These are phyloP conservation scores for Pheosia tremula DNA, from an alignment of 2,888 invertebrate genomes.

Conservation along the genomic window DNA sequence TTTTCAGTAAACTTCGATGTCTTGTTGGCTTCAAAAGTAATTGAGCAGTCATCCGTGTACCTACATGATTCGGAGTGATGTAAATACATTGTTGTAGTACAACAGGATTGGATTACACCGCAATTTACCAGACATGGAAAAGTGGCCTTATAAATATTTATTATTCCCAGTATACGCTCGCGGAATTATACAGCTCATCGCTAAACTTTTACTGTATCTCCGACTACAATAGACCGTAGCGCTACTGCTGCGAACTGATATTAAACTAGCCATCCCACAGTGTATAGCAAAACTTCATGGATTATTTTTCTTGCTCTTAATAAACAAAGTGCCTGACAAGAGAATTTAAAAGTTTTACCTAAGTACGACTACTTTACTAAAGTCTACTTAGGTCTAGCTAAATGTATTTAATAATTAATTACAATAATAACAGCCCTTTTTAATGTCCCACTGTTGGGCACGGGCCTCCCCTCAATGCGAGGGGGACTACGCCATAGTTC, in stretches of 20 bases:
- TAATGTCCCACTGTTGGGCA: too few relatives aligned
- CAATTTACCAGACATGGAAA: conserved; percentile 74
- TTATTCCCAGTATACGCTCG: conserved; percentile 59
- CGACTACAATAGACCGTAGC: conserved; percentile 53
- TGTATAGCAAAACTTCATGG: conserved; percentile 51
- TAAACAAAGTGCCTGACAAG: conserved; percentile 25
- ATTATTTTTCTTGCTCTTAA: conserved; percentile 31
- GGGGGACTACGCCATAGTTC: too few relatives aligned
- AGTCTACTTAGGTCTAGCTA: too few relatives aligned
- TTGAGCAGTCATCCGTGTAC: not conserved
- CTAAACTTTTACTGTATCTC: conserved; percentile 58
- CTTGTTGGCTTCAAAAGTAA: not conserved
- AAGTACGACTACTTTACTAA: too few relatives aligned
- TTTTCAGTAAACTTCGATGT: not conserved
- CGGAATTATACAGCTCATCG: conserved; percentile 66
- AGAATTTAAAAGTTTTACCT: too few relatives aligned
- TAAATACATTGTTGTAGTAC: conserved; percentile 73
- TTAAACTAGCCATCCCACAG: conserved; percentile 49
- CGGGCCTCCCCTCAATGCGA: too few relatives aligned
- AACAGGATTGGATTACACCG: conserved; percentile 72
- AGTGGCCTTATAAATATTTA: conserved; percentile 80
- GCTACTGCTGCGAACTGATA: conserved; percentile 53
- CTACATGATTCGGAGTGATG: conserved; percentile 43
- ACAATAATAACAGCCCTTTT: too few relatives aligned
- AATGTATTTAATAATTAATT: too few relatives aligned